Percentiles rank a stretch among this genome's conserved stretches.
phyloP scores from a whole-genome alignment of 1,140 invertebrate species.

The Chironomus striatipennis region DNA sequence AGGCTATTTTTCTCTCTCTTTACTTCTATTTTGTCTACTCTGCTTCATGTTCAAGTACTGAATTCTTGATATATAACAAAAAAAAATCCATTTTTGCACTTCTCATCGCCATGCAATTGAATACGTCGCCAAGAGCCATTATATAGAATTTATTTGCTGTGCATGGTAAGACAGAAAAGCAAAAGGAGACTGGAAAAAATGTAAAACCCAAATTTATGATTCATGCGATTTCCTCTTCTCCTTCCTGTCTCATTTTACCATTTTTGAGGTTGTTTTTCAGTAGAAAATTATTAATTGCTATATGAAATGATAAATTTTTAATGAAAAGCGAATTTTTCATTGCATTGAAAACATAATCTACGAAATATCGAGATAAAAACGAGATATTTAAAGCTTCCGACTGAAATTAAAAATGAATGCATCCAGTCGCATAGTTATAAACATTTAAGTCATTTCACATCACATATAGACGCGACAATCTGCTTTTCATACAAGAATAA shows the following conservation, averaged over 20 bases:
- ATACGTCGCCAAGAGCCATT: constrained; percentile 17
- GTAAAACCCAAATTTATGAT: constrained; percentile 16
- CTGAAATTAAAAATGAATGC: neutral
- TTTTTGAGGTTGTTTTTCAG: neutral
- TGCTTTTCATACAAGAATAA: no score
- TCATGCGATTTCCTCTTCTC: constrained; percentile 18
- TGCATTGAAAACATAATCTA: neutral
- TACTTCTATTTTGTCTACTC: neutral
- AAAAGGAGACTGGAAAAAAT: neutral
- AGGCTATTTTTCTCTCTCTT: neutral
- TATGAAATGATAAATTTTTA: neutral
- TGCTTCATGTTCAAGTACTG: no score
- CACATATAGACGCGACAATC: no score
- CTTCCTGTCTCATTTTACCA: neutral
- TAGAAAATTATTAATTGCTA: constrained; percentile 7
- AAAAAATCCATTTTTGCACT: constrained; percentile 20
- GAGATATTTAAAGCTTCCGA: neutral
- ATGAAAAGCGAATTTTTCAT: neutral
- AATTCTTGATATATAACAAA: neutral
- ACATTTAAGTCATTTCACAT: no score
- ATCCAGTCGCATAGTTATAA: no score
- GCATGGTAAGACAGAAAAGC: neutral
- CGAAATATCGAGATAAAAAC: neutral
- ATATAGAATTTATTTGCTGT: neutral
- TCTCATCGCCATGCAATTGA: constrained; percentile 14